phyloP scores from a whole-genome alignment of 2,113 vertebrate genomes.

The Anolis sagrei region DNA sequence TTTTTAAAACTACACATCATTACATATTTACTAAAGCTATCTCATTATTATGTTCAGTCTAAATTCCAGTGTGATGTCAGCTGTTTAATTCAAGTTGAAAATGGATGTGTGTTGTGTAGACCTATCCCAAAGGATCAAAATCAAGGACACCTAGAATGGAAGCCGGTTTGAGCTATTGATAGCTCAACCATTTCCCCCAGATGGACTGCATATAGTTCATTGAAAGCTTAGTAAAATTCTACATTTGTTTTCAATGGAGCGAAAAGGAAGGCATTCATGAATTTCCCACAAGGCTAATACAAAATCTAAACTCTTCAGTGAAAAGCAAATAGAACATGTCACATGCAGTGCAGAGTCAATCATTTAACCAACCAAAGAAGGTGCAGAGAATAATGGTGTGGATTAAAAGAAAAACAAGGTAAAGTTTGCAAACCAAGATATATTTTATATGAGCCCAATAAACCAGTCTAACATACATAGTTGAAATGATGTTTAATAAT shows the following conservation, averaged over 20 bases:
- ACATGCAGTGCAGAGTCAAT: slow-evolving; percentile 30
- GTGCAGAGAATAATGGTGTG: slow-evolving; percentile 8
- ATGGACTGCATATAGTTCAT: slow-evolving; percentile 55
- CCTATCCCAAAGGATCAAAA: slow-evolving; percentile 50
- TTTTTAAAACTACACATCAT: too few species aligned
- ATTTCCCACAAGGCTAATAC: slow-evolving; percentile 51
- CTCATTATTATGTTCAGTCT: slow-evolving; percentile 12
- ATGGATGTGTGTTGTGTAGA: slow-evolving; percentile 35
- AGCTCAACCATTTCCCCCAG: slow-evolving; percentile 55
- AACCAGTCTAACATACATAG: not conserved
- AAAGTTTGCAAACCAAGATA: not conserved
- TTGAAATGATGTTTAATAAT: not conserved
- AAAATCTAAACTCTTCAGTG: slow-evolving; percentile 40
- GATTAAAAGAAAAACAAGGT: not conserved
- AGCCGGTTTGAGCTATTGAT: slow-evolving; percentile 57
- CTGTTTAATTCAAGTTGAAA: slow-evolving; percentile 56
- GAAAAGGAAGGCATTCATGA: slow-evolving; percentile 58
- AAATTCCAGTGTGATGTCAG: slow-evolving; percentile 25
- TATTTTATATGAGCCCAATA: not conserved
- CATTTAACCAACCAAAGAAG: slow-evolving; percentile 37
- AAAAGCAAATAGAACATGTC: slow-evolving; percentile 54
- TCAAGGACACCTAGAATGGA: slow-evolving; percentile 36
- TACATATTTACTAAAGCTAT: slow-evolving; percentile 23
- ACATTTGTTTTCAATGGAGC: slow-evolving; percentile 56
- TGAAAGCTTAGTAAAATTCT: slow-evolving; percentile 56